Base-by-base conservation (phyloP, 2,113 vertebrate species). In the Poeciliopsis retropinna region DNA sequence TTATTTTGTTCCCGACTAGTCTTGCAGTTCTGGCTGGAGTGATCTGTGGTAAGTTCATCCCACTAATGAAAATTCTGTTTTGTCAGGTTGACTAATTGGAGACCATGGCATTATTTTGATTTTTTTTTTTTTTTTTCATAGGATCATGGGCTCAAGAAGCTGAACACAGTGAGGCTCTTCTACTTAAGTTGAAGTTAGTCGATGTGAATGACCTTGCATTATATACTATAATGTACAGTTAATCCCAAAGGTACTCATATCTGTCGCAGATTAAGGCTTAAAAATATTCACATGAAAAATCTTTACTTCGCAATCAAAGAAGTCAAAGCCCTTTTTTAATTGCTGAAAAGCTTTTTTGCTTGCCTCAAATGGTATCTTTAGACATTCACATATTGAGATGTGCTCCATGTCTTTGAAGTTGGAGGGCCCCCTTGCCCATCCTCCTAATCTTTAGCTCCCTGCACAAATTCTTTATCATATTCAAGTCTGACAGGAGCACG, bases 1-100 rank as follows among this genome's bases (percentile, higher is more conserved):
- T 29, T 30, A 30, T 30, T 51, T 17, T 68, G 5, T 44, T 10
- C 15, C 14, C 88, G 85, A 19, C 87, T 10, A 39, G 64, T 22
- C 3, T 83, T 71, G 39, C 44, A 65, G 60, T 89, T 75, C 9
- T 70, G n/a, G 72, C 39, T 0, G 79, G 57, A 60, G 9, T 84
- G 47, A 2, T 85, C 54, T 75, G 41, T 22, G 87, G 87, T 88
- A 77, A 3, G 81, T 79, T 63, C 1, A 62, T 73, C 37, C 54
- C 9, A 47, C 11, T n/a, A 57, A 57, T 28, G 54, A 28, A 17
- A 13, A n/a, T n/a, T 13, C 5, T 54, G 47, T 54, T 54, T 54
- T 54, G 4, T 51, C 19, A 51, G 47, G 47, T 51, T 51, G 47
- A 17, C 6, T 51, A 22, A 51, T 8, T 14, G 39, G 0, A 41